Evolutionary conservation across 1,140 invertebrate species (phyloP).

Genomic region (Orius insidiosus): DNA sequence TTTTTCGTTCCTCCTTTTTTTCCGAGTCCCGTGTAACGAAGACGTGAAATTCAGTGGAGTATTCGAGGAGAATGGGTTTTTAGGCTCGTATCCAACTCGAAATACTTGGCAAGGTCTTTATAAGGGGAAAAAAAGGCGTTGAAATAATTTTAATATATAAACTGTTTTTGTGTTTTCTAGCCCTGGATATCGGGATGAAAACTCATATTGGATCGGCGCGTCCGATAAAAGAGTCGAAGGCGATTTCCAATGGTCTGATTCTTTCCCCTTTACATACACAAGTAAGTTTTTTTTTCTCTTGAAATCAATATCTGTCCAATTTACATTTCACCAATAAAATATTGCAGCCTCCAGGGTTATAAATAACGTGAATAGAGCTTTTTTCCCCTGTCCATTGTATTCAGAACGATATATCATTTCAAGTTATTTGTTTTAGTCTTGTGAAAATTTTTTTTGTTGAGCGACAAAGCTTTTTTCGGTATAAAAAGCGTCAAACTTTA

Average conservation of each 20-base stretch:
- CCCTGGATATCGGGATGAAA: conserved; percentile 38
- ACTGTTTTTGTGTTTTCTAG: conserved; percentile 27
- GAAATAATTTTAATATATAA: background rate
- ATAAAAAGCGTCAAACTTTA: too few species aligned
- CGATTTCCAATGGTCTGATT: conserved; percentile 58
- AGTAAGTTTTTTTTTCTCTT: conserved; percentile 40
- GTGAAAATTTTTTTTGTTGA: too few species aligned
- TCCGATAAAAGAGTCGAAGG: conserved; percentile 51
- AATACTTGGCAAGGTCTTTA: background rate
- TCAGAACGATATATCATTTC: too few species aligned
- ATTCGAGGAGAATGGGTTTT: too few species aligned
- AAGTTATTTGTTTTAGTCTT: too few species aligned
- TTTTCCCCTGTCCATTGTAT: background rate
- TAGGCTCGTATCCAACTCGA: background rate
- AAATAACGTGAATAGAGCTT: background rate
- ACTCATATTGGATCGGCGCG: conserved; percentile 61
- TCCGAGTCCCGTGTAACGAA: background rate
- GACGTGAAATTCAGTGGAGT: background rate
- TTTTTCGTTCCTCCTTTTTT: too few species aligned
- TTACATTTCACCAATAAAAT: background rate
- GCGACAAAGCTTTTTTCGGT: too few species aligned
- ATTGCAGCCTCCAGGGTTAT: background rate
- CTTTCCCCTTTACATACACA: conserved; percentile 47
- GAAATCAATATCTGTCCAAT: background rate
- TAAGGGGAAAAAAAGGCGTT: too few species aligned